A percentile compares a stretch with the other conserved stretches of the same genome.
Evolutionary conservation across 1,140 invertebrate genomes (phyloP).

Genomic region (Lerema accius): DNA sequence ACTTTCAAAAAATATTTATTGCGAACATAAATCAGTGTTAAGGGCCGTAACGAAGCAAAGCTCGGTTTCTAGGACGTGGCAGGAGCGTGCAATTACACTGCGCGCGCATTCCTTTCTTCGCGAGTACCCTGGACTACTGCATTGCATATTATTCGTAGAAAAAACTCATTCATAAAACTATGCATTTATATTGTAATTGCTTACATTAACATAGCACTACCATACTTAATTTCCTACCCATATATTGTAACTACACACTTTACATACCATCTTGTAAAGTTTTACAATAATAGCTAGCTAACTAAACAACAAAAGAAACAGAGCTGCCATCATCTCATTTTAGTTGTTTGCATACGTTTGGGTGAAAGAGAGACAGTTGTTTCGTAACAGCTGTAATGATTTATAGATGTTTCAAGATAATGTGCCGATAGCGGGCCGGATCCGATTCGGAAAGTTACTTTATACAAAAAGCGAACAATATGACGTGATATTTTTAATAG

Average conservation of each 20-base stretch:
- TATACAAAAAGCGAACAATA: slow-evolving; percentile 79
- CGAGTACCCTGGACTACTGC: not conserved
- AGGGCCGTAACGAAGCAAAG: slow-evolving; percentile 74
- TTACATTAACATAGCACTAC: too few relatives aligned
- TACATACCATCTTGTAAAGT: too few relatives aligned
- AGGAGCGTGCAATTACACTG: slow-evolving; percentile 50
- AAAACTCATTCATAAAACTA: too few relatives aligned
- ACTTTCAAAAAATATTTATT: slow-evolving; percentile 82
- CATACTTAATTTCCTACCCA: not conserved
- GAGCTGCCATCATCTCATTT: slow-evolving; percentile 5
- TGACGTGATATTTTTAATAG: slow-evolving; percentile 81
- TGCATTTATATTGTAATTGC: too few relatives aligned
- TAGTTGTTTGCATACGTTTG: slow-evolving; percentile 52
- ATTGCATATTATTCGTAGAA: too few relatives aligned
- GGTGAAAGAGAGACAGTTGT: slow-evolving; percentile 62
- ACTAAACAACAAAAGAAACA: slow-evolving; percentile 11
- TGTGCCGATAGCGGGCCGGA: slow-evolving; percentile 58
- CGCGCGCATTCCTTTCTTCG: slow-evolving; percentile 15
- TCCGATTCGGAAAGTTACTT: slow-evolving; percentile 63
- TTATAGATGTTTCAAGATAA: slow-evolving; percentile 72
- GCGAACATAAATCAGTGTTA: slow-evolving; percentile 76
- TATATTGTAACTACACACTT: too few relatives aligned
- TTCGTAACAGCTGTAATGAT: slow-evolving; percentile 69
- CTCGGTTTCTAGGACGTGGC: slow-evolving; percentile 71
- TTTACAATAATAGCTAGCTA: too few relatives aligned